Evolutionary conservation across 2,113 vertebrate genomes (phyloP).

Genomic region (Calyptommatus sinebrachiatus): DNA sequence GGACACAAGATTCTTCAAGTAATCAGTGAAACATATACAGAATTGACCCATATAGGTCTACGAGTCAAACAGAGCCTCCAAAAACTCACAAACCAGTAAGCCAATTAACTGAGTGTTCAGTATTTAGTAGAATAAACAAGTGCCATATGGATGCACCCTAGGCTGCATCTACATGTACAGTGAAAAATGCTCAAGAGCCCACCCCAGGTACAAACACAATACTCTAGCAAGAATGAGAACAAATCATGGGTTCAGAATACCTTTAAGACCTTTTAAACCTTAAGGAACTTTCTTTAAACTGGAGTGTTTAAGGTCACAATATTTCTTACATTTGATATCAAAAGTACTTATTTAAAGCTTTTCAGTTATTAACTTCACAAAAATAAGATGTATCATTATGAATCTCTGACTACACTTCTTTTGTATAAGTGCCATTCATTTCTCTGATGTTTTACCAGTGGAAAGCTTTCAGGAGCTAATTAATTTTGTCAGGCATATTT

Average conservation of each 20-base stretch:
- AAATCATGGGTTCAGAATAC: neutral
- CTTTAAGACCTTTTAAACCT: neutral
- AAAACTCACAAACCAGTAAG: no score
- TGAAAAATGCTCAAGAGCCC: no score
- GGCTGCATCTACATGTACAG: no score
- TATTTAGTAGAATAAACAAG: no score
- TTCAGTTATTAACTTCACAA: neutral
- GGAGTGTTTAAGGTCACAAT: conserved; percentile 8
- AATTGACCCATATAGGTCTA: no score
- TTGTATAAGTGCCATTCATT: neutral
- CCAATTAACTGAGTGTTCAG: no score
- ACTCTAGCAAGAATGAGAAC: no score
- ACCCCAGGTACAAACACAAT: no score
- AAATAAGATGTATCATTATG: neutral
- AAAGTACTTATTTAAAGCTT: neutral
- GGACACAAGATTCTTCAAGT: no score
- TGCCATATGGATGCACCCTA: no score
- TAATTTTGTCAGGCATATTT: neutral
- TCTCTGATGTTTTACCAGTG: neutral
- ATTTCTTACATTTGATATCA: conserved; percentile 15
- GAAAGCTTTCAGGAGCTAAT: neutral
- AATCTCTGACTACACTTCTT: neutral
- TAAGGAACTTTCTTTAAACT: neutral
- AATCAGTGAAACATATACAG: no score
- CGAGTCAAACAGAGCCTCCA: no score